phyloP scores from a whole-genome alignment of 1,140 invertebrate genomes.

The Drosophila mayri region DNA sequence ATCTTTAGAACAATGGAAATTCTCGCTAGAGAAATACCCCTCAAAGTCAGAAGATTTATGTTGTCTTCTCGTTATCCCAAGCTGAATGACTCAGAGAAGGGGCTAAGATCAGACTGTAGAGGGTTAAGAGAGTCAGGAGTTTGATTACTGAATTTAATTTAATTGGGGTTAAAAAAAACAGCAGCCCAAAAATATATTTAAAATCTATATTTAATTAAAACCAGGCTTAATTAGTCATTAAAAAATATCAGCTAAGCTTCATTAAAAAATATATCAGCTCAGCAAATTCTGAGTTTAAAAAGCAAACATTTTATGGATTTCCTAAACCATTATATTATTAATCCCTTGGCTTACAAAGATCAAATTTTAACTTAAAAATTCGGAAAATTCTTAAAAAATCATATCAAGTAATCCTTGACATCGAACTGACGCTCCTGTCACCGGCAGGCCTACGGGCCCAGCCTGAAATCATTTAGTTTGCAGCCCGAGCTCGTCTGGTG shows the following conservation, averaged over 20 bases:
- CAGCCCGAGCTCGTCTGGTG: conserved; percentile 22
- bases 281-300: background rate
- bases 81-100: background rate
- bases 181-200: background rate
- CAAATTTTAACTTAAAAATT: too few species aligned
- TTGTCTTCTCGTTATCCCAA: background rate
- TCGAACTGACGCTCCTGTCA: too few species aligned
- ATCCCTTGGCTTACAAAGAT: too few species aligned
- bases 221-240: background rate
- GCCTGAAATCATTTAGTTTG: conserved; percentile 29
- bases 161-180: too few species aligned
- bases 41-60: background rate
- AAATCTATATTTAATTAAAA: background rate
- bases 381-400: too few species aligned
- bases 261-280: background rate
- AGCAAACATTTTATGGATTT: background rate
- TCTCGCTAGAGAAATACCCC: background rate
- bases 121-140: background rate
- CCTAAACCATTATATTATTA: too few species aligned
- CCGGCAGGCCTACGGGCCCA: too few species aligned
- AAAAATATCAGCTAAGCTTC: background rate
- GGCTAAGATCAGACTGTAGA: background rate
- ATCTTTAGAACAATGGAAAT: conserved; percentile 7
- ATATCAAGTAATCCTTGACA: too few species aligned
- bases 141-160: background rate